These are phyloP conservation scores for Mirza zaza DNA, from an alignment of 2,113 vertebrate genomes.

Conservation along the genomic window DNA sequence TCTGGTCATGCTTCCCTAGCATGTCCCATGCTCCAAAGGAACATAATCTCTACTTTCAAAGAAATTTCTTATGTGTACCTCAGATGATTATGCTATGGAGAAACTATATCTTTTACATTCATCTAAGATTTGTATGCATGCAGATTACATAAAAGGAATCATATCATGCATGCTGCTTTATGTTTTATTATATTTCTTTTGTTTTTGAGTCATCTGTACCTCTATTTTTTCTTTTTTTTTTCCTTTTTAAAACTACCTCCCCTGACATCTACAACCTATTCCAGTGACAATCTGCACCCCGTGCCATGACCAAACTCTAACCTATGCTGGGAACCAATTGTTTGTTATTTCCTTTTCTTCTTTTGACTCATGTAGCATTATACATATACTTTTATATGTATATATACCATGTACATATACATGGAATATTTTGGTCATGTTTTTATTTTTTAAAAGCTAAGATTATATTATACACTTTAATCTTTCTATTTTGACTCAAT, in stretches of 20 bases:
- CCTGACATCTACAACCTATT: not conserved
- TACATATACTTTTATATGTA: not conserved
- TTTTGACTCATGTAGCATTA: not conserved
- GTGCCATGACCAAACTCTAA: not conserved
- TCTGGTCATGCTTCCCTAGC: not conserved
- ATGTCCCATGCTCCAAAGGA: not conserved
- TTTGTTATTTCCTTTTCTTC: not conserved
- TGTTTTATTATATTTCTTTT: not conserved
- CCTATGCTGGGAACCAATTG: fast-evolving
- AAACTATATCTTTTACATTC: not conserved
- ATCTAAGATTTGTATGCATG: not conserved
- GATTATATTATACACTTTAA: not conserved
- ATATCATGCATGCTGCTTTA: not conserved
- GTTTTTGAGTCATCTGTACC: not conserved
- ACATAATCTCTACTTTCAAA: not conserved
- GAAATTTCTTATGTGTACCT: not conserved
- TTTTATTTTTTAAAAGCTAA: not conserved
- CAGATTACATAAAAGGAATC: not conserved
- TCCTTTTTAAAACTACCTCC: not conserved
- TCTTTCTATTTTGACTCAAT: not conserved
- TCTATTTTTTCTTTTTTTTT: slow-evolving; percentile 12
- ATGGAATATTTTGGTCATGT: not conserved
- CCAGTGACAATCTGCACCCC: not conserved
- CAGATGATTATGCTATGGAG: not conserved
- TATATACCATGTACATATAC: not conserved